Percentiles rank a stretch among this genome's conserved stretches.
Evolutionary conservation across 2,113 vertebrate species (phyloP).

Genomic region (Pseudonaja textilis): DNA sequence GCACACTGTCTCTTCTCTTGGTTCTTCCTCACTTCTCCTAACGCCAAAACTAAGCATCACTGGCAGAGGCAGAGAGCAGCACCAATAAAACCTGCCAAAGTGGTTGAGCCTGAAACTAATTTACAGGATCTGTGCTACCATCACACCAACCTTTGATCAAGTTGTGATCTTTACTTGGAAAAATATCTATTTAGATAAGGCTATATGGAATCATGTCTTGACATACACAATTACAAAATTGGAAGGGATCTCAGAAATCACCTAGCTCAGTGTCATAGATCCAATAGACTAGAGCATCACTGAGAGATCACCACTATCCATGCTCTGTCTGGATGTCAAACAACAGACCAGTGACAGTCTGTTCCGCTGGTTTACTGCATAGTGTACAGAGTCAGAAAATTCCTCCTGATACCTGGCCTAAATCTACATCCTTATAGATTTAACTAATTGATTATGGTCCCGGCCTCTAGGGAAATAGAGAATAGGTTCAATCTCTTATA

Average conservation of each 20-base stretch:
- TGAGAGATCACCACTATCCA: not conserved
- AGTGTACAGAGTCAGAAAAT: not conserved
- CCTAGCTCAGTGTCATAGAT: not conserved
- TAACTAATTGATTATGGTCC: not conserved
- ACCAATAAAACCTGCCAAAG: not conserved
- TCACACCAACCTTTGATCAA: not conserved
- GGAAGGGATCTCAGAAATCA: not conserved
- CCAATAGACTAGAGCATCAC: not conserved
- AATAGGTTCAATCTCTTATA: not conserved
- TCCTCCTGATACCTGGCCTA: not conserved
- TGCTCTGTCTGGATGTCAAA: not conserved
- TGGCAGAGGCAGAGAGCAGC: not conserved
- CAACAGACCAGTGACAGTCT: not conserved
- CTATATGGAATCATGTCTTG: not conserved
- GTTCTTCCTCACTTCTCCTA: not conserved
- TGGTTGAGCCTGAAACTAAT: not conserved
- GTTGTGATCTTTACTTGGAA: not conserved
- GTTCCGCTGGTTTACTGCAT: not conserved
- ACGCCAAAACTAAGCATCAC: not conserved
- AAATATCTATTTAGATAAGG: not conserved
- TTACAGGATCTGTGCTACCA: not conserved
- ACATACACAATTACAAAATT: not conserved
- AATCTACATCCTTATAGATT: not conserved
- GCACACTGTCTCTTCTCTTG: not conserved
- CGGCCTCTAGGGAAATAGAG: not conserved